These are phyloP conservation scores for Cephalopholis sonnerati DNA, from an alignment of 2,113 vertebrate species.

Conservation along the genomic window DNA sequence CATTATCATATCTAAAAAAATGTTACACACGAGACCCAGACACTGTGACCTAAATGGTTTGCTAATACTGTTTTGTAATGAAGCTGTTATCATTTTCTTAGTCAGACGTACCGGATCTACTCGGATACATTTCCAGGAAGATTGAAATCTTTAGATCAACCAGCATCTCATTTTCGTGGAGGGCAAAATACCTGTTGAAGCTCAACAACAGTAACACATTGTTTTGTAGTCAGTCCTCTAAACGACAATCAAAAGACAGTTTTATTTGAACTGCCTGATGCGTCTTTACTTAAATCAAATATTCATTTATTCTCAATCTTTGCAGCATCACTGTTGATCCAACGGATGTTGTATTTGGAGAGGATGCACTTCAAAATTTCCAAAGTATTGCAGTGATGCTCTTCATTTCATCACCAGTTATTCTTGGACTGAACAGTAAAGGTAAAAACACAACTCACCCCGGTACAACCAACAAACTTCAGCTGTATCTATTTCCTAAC, in stretches of 20 bases:
- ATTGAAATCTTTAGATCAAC: neutral
- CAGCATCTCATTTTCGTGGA: neutral
- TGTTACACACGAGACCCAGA: neutral
- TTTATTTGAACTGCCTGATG: neutral
- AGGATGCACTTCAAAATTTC: constrained; percentile 31
- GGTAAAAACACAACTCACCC: neutral
- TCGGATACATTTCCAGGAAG: neutral
- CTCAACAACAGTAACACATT: neutral
- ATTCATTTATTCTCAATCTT: neutral
- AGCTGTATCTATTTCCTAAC: neutral
- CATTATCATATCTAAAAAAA: neutral
- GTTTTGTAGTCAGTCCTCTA: neutral
- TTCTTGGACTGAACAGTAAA: neutral
- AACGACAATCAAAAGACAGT: neutral
- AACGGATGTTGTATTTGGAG: constrained; percentile 5
- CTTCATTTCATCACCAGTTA: neutral
- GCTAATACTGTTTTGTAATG: neutral
- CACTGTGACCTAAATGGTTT: neutral
- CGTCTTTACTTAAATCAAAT: neutral
- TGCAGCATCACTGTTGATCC: neutral
- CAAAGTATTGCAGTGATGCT: neutral
- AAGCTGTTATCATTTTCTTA: neutral
- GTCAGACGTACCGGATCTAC: neutral
- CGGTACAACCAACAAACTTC: too few species aligned
- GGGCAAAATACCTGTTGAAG: neutral